Percentiles rank a stretch among this genome's conserved stretches.
These are phyloP conservation scores for Tokudaia tokunoshimensis DNA, from an alignment of 2,797 vertebrate genomes.

Conservation along the genomic window DNA sequence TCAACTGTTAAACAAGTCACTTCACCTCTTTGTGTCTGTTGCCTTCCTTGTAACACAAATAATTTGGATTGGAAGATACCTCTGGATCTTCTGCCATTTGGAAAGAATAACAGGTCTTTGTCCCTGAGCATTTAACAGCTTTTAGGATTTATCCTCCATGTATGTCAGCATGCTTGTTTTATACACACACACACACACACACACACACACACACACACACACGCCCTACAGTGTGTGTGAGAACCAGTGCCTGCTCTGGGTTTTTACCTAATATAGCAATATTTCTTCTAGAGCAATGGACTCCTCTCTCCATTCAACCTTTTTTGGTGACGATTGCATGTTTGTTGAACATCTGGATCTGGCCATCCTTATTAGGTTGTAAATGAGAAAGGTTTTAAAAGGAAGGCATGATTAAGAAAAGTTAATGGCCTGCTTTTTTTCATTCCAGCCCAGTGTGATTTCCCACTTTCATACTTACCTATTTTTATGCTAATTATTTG, in stretches of 20 bases:
- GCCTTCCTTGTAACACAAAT: slow-evolving; percentile 2
- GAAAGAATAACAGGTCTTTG: slow-evolving; percentile 2
- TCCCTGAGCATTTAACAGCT: slow-evolving; percentile 15
- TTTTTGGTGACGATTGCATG: background rate
- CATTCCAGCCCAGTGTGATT: background rate
- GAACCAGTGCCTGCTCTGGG: slow-evolving; percentile 6
- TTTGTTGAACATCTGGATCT: slow-evolving; percentile 32
- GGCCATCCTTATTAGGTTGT: background rate
- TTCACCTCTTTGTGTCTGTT: background rate
- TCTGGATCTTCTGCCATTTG: slow-evolving; percentile 17
- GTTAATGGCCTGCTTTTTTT: background rate
- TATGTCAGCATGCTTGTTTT: background rate
- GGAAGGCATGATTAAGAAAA: slow-evolving; percentile 35
- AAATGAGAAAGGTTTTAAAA: slow-evolving; percentile 53
- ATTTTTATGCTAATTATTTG: background rate
- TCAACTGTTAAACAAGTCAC: background rate
- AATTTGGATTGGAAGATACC: background rate
- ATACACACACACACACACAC: background rate
- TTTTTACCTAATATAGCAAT: slow-evolving; percentile 23
- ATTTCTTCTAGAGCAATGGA: slow-evolving; percentile 39
- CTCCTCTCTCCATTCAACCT: slow-evolving; percentile 1
- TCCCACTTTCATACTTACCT: background rate
- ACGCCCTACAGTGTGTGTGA: background rate
- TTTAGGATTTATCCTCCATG: slow-evolving; percentile 6
- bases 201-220: background rate